Percentiles rank a stretch among this genome's conserved stretches.
Conservation (phyloP, 2,113 vertebrate species). For the Perca schrenkii region DNA sequence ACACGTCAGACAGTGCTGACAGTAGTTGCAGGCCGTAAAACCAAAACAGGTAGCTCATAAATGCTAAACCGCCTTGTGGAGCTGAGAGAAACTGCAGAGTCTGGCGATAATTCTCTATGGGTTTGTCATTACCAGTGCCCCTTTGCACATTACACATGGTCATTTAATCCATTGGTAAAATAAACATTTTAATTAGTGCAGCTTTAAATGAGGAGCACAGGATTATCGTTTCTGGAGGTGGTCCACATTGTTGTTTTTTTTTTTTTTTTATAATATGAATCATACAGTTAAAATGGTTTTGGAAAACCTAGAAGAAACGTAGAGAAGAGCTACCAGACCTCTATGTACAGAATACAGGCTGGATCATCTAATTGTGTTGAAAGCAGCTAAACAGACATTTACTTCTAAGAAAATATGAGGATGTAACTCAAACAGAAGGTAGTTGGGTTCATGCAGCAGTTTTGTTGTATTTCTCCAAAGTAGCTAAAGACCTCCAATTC, state of each 20-base stretch:
- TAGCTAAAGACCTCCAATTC: slow-evolving; percentile 7
- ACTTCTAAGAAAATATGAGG: not conserved
- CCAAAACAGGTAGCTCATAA: too few species aligned
- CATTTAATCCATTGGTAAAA: not conserved
- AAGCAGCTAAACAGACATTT: slow-evolving; percentile 7
- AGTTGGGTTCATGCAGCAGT: not conserved
- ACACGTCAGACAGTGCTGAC: too few species aligned
- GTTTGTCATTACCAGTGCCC: too few species aligned
- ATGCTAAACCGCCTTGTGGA: too few species aligned
- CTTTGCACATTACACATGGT: too few species aligned
- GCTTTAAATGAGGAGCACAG: not conserved
- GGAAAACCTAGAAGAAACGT: not conserved
- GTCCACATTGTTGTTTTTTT: not conserved
- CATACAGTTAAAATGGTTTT: not conserved
- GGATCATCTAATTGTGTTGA: not conserved
- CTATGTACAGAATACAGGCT: not conserved
- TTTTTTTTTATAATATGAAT: not conserved
- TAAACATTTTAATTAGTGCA: not conserved
- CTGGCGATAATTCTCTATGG: too few species aligned
- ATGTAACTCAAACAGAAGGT: not conserved
- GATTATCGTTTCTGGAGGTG: not conserved
- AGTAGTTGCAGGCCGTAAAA: too few species aligned
- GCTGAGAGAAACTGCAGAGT: too few species aligned
- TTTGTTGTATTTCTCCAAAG: slow-evolving; percentile 15
- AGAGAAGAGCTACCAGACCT: not conserved